Evolutionary conservation across 2,797 vertebrate species (phyloP), one percentile per base, ranked within the genome.

Genomic region (Rhinogobio ventralis): DNA sequence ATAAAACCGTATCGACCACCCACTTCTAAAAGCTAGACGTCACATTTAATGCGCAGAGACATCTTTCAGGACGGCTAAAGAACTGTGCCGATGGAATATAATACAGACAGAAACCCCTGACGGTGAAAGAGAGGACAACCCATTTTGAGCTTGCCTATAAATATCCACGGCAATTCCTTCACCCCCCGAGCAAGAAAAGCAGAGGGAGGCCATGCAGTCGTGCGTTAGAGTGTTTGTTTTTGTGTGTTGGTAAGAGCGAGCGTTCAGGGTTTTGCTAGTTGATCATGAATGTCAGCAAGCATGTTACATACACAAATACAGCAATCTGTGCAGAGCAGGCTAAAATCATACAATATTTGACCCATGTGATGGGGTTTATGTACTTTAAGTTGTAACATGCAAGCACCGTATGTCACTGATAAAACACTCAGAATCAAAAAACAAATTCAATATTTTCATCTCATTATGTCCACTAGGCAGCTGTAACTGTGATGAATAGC

Each of bases 11-110:
- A 83, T 60, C 28, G 57, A 83, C 81, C 57, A 74, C 69, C 49
- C 45, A 74, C 55, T 64, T 82, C 28, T 46, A 9, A 80, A 33
- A 36, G 13, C 5, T 30, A 83, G 72, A 83, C 17, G 2, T 67
- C 68, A 49, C 60, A 69, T 69, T 60, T 25, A 79, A 78, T 71
- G 64, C 19, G 8, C 17, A n/a, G 25, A 67, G 75, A 71, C 51
- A 78, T 66, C 64, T 85, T 91, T 91, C 89, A 86, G 93, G 92
- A 94, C 91, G 89, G 92, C 92, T 69, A 93, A 90, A 85, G 81
- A 90, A 92, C 88, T 86, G 67, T 90, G 90, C 93, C 90, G 92
- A 94, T 92, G 91, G 92, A 88, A 86, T 75, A 83, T 82, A 85
- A 87, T 87, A 73, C 82, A 90, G 74, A n/a, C 7, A 45, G 81